These are phyloP conservation scores for Drepana arcuata DNA, from an alignment of 1,140 invertebrate species.

Conservation along the genomic window DNA sequence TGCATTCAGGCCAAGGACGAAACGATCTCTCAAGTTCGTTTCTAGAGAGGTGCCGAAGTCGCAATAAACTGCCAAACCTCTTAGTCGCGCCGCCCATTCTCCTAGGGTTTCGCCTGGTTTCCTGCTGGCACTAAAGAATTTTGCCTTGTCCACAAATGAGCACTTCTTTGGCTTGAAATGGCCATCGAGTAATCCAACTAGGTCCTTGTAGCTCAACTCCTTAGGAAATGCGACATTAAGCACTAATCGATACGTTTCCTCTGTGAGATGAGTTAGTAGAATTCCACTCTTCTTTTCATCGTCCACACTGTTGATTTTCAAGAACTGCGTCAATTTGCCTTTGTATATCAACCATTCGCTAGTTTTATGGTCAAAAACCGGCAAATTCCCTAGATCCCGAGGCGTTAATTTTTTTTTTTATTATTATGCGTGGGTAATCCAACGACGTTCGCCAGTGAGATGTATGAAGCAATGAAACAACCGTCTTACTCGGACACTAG, in stretches of 20 bases:
- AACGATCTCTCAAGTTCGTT: slow-evolving; percentile 13
- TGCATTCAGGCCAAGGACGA: slow-evolving; percentile 13
- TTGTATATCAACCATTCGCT: slow-evolving; percentile 9
- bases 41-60: slow-evolving; percentile 15
- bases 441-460: slow-evolving; percentile 3
- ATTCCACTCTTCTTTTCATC: slow-evolving; percentile 5
- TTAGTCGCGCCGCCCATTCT: slow-evolving; percentile 10
- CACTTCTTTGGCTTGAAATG: slow-evolving; percentile 11
- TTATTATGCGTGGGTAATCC: background rate
- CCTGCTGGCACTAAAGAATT: slow-evolving; percentile 6
- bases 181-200: slow-evolving; percentile 4
- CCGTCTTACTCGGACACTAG: too few species aligned
- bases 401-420: slow-evolving; percentile 1
- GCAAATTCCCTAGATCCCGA: slow-evolving; percentile 6
- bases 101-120: slow-evolving; percentile 5
- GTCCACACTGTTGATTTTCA: slow-evolving; percentile 1
- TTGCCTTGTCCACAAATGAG: slow-evolving; percentile 8
- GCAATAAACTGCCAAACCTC: slow-evolving; percentile 6
- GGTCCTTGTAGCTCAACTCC: background rate
- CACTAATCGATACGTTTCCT: slow-evolving; percentile 10
- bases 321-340: slow-evolving; percentile 5
- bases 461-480: too few species aligned
- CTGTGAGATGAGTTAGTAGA: slow-evolving; percentile 8
- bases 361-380: slow-evolving; percentile 7
- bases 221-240: slow-evolving; percentile 9